Evolutionary conservation across 2,888 invertebrate species (phyloP).

Genomic region (Drosophila borealis): DNA sequence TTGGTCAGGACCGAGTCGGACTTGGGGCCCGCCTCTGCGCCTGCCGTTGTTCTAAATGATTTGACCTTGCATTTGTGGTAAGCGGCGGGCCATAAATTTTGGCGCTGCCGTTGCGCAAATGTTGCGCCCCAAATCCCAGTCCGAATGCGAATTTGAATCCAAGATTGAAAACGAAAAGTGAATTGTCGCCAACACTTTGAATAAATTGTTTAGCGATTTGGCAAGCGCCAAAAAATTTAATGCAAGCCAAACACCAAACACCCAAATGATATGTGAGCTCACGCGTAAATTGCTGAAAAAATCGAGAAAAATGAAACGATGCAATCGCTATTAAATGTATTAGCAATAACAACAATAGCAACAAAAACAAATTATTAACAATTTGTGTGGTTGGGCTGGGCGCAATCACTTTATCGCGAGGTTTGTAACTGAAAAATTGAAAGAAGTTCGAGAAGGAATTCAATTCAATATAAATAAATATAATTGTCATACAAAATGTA

Average conservation of each 20-base stretch:
- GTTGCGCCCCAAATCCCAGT: constrained; percentile 49
- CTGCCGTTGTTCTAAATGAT: constrained; percentile 61
- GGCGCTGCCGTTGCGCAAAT: constrained; percentile 63
- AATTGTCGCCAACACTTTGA: constrained; percentile 75
- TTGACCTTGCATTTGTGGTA: constrained; percentile 76
- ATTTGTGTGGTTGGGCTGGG: background rate
- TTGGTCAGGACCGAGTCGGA: constrained; percentile 1
- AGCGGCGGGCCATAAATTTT: constrained; percentile 73
- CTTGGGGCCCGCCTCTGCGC: constrained; percentile 8
- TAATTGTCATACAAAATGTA: background rate
- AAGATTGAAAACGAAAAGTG: constrained; percentile 67
- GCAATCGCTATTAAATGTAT: constrained; percentile 41
- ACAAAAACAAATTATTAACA: constrained; percentile 9
- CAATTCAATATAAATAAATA: background rate
- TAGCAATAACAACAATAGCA: constrained; percentile 19
- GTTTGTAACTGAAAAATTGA: constrained; percentile 15
- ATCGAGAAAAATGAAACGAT: constrained; percentile 21
- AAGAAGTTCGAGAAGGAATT: background rate
- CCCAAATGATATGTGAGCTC: constrained; percentile 42
- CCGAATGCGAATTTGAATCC: constrained; percentile 35
- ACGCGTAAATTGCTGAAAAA: constrained; percentile 24
- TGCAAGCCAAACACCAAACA: constrained; percentile 29
- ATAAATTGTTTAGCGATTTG: constrained; percentile 63
- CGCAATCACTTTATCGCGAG: background rate
- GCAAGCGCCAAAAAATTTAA: constrained; percentile 54